phyloP scores from a whole-genome alignment of 2,113 vertebrate species.

The Choloepus hoffmanni region DNA sequence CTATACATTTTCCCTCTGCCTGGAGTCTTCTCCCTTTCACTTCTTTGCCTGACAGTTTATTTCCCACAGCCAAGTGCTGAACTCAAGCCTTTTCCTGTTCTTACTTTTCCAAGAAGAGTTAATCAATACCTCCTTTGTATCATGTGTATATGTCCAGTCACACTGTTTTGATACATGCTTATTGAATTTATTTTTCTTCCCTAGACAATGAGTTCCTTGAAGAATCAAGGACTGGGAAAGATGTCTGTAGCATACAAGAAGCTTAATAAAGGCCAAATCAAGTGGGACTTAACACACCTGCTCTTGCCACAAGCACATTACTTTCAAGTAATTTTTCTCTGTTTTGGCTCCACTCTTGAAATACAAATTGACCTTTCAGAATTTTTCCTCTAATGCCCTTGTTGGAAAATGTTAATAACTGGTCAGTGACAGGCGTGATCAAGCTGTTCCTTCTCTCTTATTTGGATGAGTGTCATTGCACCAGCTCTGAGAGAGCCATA shows the following conservation, averaged over 20 bases:
- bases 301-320: neutral
- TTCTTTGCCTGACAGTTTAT: neutral
- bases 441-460: conserved; percentile 84
- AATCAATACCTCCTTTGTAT: neutral
- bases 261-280: conserved; percentile 1
- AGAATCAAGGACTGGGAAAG: neutral
- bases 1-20: neutral
- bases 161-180: conserved; percentile 62
- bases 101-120: neutral
- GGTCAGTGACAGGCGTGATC: conserved; percentile 87
- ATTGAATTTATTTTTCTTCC: conserved; percentile 27
- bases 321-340: conserved; percentile 62
- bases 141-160: neutral
- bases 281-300: neutral
- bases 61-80: neutral
- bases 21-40: neutral
- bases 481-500: conserved; percentile 79
- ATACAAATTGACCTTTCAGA: conserved; percentile 85
- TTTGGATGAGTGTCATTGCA: conserved; percentile 85
- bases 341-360: conserved; percentile 77
- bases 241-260: neutral
- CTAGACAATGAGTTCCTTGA: conserved; percentile 39
- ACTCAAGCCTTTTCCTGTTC: neutral
- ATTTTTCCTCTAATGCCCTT: conserved; percentile 85
- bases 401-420: conserved; percentile 87